Conservation (phyloP, 2,113 vertebrate genomes). For the Euleptes europaea region DNA sequence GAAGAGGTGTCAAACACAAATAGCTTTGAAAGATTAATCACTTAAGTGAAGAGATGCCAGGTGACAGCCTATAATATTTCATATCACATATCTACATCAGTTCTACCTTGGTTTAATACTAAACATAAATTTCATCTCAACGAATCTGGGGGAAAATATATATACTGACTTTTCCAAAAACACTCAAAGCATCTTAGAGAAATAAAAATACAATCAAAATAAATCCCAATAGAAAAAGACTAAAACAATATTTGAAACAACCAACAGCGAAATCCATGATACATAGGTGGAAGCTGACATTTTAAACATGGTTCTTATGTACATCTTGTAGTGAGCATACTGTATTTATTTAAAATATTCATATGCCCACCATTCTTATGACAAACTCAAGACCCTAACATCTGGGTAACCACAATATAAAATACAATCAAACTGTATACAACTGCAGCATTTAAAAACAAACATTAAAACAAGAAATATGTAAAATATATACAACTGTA, state of each 20-base stretch:
- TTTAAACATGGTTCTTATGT: no score
- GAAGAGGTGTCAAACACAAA: neutral
- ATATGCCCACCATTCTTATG: no score
- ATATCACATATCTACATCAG: no score
- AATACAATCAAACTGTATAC: no score
- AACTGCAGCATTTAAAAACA: no score
- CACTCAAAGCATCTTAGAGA: neutral
- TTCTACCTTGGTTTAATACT: neutral
- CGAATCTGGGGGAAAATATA: neutral
- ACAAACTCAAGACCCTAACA: no score
- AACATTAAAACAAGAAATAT: no score
- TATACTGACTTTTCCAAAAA: neutral
- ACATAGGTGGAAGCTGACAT: neutral
- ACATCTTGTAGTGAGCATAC: no score
- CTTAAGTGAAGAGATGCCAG: neutral
- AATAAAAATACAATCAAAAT: neutral
- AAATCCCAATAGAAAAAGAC: neutral
- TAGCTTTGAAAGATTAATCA: neutral
- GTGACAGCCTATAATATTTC: neutral
- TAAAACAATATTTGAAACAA: neutral
- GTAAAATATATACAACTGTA: no score
- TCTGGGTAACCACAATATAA: no score
- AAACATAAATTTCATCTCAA: neutral
- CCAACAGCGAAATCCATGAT: neutral
- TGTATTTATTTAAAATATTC: no score